Base-by-base conservation (phyloP, 2,888 invertebrate species). In the Euproctis similis region DNA sequence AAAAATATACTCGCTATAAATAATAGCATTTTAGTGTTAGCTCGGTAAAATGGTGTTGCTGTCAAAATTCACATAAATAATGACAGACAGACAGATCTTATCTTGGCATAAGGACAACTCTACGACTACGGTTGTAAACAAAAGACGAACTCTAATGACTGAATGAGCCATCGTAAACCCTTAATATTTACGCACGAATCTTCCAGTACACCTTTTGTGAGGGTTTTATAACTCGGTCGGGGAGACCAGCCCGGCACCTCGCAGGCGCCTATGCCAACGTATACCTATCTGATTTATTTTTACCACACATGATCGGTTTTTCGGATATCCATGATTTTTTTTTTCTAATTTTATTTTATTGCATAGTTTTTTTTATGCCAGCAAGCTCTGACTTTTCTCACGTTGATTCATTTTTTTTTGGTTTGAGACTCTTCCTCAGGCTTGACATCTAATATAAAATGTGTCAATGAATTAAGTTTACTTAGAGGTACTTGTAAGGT, bases 41-140 rank as follows among this genome's bases (percentile, higher is more conserved):
- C 59, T 53, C 53, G n/a, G 48, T 59, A 58, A 51, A 59, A 48
- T 55, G 60, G 53, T 60, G 46, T 57, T 65, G n/a, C 69, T 73
- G 80, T 81, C 77, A 81, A 80, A 82, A 74, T 75, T 80, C 74
- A 75, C 78, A 80, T 82, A 81, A 80, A 77, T 75, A 80, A 80
- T 80, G 73, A 72, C 65, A 55, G 67, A 59, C 50, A 59, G 63
- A 62, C 63, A 51, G 78, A 81, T 81, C 61, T 70, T 81, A 80
- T 80, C 80, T 60, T 37, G 31, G 36, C 45, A 53, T 51, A 59
- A 67, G 67, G 63, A 67, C 72, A 70, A 65, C 58, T 68, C 71
- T 66, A 69, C 68, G 68, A 51, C 59, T n/a, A 64, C 58, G 69
- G 76, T 75, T 74, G 66, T 77, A 78, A 78, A 80, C 78, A 77